A percentile compares a stretch with the other conserved stretches of the same genome.
Conservation (phyloP, 2,888 invertebrate genomes). For the Exocentrus adspersus region DNA sequence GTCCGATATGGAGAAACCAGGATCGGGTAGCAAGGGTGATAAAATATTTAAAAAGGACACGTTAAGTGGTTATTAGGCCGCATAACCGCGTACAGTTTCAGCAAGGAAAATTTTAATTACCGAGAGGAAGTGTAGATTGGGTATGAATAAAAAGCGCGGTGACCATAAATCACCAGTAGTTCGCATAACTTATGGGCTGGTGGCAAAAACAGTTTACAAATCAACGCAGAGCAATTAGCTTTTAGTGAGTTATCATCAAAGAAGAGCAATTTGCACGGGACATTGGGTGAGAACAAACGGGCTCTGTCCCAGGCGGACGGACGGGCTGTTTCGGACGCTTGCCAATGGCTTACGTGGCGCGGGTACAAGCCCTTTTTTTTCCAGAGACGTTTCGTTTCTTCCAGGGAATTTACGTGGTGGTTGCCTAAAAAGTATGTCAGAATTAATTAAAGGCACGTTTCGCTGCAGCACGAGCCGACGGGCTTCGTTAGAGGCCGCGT, state of each 20-base stretch:
- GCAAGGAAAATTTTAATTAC: too few species aligned
- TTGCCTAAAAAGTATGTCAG: constrained; percentile 43
- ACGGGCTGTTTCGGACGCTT: constrained; percentile 55
- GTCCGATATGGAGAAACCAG: constrained; percentile 12
- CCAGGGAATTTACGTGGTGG: constrained; percentile 38
- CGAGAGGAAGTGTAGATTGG: constrained; percentile 37
- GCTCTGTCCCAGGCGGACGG: constrained; percentile 51
- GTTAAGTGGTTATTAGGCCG: neutral
- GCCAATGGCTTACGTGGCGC: constrained; percentile 46
- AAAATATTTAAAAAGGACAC: constrained; percentile 4
- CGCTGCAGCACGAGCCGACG: constrained; percentile 26
- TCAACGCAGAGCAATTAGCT: constrained; percentile 62
- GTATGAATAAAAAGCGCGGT: constrained; percentile 41
- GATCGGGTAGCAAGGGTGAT: constrained; percentile 11
- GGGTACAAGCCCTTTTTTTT: constrained; percentile 25
- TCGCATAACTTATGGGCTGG: constrained; percentile 43
- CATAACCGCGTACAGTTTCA: too few species aligned
- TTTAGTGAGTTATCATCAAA: constrained; percentile 62
- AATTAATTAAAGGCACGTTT: constrained; percentile 39
- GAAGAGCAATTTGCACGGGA: constrained; percentile 63
- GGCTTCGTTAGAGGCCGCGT: constrained; percentile 3
- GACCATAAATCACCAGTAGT: constrained; percentile 47
- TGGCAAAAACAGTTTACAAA: constrained; percentile 59
- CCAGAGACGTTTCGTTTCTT: constrained; percentile 39
- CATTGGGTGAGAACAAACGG: constrained; percentile 60